Evolutionary conservation across 2,113 vertebrate species (phyloP).

Genomic region (Martes martes): DNA sequence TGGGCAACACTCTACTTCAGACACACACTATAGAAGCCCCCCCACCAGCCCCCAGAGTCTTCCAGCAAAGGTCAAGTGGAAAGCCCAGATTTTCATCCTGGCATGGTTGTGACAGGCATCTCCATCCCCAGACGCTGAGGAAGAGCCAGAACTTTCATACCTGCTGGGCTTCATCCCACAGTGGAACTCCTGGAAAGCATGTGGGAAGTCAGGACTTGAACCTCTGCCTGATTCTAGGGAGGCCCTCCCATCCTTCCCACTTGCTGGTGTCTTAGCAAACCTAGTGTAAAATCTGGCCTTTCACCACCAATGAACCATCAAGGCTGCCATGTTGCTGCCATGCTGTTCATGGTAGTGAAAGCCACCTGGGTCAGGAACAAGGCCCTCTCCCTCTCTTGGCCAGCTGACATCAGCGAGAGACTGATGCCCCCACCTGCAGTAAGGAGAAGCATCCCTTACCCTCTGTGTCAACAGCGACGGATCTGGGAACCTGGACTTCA

Average conservation of each 20-base stretch:
- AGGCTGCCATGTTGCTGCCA: neutral
- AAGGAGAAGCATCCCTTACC: neutral
- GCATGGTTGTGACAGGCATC: neutral
- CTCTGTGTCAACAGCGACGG: fast-evolving
- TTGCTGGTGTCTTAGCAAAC: neutral
- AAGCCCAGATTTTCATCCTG: neutral
- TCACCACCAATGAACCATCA: neutral
- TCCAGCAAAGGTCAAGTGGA: neutral
- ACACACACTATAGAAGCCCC: neutral
- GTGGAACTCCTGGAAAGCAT: neutral
- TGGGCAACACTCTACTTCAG: neutral
- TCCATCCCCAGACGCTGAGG: fast-evolving
- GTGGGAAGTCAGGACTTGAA: neutral
- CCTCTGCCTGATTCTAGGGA: neutral
- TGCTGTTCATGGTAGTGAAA: neutral
- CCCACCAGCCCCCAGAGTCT: neutral
- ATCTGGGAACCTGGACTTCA: neutral
- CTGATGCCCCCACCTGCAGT: too few relatives aligned
- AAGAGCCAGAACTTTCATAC: neutral
- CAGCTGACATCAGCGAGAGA: neutral
- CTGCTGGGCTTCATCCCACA: neutral
- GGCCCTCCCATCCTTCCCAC: fast-evolving
- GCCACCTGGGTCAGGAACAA: neutral
- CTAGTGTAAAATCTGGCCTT: neutral
- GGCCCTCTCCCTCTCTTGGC: fast-evolving